phyloP scores from a whole-genome alignment of 2,888 invertebrate species.

The Sepioteuthis lessoniana region DNA sequence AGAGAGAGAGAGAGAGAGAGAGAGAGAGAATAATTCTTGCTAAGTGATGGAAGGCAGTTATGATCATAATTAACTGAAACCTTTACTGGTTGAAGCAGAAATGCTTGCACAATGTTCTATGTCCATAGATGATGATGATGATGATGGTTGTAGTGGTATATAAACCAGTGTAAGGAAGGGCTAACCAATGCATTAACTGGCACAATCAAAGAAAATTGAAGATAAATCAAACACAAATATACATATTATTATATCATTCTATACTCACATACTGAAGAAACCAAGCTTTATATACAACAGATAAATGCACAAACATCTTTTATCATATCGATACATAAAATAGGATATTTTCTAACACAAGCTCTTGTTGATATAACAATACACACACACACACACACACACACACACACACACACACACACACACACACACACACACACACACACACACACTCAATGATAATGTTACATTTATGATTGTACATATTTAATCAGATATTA shows the following conservation, averaged over 20 bases:
- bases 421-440: neutral
- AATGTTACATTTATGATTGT: neutral
- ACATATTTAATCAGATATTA: neutral
- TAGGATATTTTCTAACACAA: neutral
- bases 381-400: neutral
- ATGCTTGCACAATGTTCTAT: too few species aligned
- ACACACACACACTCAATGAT: neutral
- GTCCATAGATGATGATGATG: too few species aligned
- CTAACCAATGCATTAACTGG: too few species aligned
- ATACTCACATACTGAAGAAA: neutral
- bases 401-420: neutral
- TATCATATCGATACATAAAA: neutral
- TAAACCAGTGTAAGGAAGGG: too few species aligned
- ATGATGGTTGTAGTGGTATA: too few species aligned
- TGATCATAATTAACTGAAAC: too few species aligned
- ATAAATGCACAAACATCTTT: neutral
- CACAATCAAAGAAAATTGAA: neutral
- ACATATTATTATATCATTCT: neutral
- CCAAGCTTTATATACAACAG: neutral
- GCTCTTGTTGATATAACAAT: too few species aligned
- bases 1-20: too few species aligned
- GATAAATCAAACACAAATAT: neutral
- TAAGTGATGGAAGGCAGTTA: too few species aligned
- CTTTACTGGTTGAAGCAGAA: too few species aligned
- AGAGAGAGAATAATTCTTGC: too few species aligned